Conservation (phyloP, 2,888 invertebrate species). For the Drosophila nr. medialis region DNA sequence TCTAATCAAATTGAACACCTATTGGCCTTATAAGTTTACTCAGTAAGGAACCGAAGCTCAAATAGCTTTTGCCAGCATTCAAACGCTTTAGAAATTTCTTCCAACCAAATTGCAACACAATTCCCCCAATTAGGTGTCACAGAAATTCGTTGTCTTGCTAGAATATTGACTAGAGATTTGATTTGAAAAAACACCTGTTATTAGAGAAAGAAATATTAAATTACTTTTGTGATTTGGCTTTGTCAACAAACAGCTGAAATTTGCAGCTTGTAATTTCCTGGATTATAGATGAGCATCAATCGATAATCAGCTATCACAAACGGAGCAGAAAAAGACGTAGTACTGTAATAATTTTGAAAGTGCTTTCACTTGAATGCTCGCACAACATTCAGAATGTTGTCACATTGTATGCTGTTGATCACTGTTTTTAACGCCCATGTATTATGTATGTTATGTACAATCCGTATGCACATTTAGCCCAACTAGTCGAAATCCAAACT, state of each 20-base stretch:
- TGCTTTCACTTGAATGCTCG: neutral
- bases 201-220: neutral
- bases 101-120: neutral
- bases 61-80: neutral
- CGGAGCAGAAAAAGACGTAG: neutral
- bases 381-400: constrained; percentile 7
- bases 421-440: constrained; percentile 19
- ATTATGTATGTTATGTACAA: constrained; percentile 33
- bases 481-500: constrained; percentile 83
- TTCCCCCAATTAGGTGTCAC: neutral
- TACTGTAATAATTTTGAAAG: constrained; percentile 8
- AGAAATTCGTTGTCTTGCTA: neutral
- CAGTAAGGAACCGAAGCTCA: neutral
- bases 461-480: constrained; percentile 74
- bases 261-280: neutral
- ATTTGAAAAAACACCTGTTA: neutral
- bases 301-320: neutral
- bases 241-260: neutral
- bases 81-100: neutral
- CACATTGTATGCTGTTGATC: neutral
- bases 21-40: neutral
- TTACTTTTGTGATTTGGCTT: neutral
- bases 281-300: too few species aligned
- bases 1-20: neutral
- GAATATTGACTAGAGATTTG: neutral